Base-by-base conservation (phyloP, 2,888 invertebrate species). In the Leucoma salicis region DNA sequence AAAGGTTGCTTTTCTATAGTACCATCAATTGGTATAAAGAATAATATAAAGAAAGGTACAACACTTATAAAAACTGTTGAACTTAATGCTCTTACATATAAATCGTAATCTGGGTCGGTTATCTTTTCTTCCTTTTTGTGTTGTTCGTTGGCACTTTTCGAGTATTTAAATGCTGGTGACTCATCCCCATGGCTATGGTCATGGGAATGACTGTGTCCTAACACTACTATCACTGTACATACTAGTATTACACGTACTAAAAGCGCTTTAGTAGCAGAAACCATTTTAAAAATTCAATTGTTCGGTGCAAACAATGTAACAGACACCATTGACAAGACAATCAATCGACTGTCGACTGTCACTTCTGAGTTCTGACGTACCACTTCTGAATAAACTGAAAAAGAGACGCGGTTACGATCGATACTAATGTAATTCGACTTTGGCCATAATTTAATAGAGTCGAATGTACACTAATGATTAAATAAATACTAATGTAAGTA, bases 51-150 rank as follows among this genome's bases (percentile, higher is more conserved):
- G 74, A 97, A 98, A 0, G 99, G 99, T 3, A 97, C 97, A 39
- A 96, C 94, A 76, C 99, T 99, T 70, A 99, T 99, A 42, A 99
- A 90, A 6, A 98, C 77, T 0, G 99, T 99, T 1, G 99, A 96
- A 15, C 93, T 93, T 68, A 98, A 91, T 0, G 98, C 97, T 79
- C 95, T 93, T 15, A 95, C 60, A 94, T 97, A 97, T 63, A 92
- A 74, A 62, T 90, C 83, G 57, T 76, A 82, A 57, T 88, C 72
- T 49, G 80, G 64, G 62, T 81, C 74, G 39, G 64, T 63, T 49
- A 53, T 58, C 52, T 58, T 63, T 42, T 77, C 66, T 55, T 76
- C 95, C 69, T 92, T 87, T 70, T 90, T 90, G 32, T 57, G 41
- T 18, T 81, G 75, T 69, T 79, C 78, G 60, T 89, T 89, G 33